Percentiles rank a stretch among this genome's conserved stretches.
Evolutionary conservation across 2,113 vertebrate species (phyloP).

Genomic region (Percina caprodes): DNA sequence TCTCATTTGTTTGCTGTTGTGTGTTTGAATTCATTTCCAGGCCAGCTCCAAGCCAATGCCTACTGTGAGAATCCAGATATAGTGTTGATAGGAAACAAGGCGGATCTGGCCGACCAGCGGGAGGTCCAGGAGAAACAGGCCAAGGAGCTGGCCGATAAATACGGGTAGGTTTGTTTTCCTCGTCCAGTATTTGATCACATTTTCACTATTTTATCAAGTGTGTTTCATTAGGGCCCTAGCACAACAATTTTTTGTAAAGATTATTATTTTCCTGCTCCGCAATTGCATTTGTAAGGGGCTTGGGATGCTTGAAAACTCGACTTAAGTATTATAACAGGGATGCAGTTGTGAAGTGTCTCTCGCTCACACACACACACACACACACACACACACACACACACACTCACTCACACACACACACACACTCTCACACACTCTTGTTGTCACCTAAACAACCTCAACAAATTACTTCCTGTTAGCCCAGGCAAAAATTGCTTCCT

Average conservation of each 20-base stretch:
- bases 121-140: constrained; percentile 95
- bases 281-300: too few species aligned
- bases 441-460: not conserved
- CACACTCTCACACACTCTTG: not conserved
- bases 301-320: too few species aligned
- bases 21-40: constrained; percentile 51
- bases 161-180: constrained; percentile 82
- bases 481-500: constrained; percentile 2
- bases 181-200: not conserved
- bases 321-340: too few species aligned
- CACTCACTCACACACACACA: not conserved
- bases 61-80: constrained; percentile 98
- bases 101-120: constrained; percentile 92
- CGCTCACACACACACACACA: not conserved
- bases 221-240: too few species aligned
- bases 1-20: not conserved
- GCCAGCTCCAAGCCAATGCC: constrained; percentile 95
- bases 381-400: not conserved
- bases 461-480: constrained; percentile 32
- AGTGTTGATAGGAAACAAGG: constrained; percentile 95
- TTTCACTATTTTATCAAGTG: too few species aligned
- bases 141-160: constrained; percentile 94
- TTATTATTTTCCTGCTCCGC: too few species aligned
- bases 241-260: too few species aligned
- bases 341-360: not conserved